Evolutionary conservation across 1,140 invertebrate genomes (phyloP).

Genomic region (Anagrus nilaparvatae): DNA sequence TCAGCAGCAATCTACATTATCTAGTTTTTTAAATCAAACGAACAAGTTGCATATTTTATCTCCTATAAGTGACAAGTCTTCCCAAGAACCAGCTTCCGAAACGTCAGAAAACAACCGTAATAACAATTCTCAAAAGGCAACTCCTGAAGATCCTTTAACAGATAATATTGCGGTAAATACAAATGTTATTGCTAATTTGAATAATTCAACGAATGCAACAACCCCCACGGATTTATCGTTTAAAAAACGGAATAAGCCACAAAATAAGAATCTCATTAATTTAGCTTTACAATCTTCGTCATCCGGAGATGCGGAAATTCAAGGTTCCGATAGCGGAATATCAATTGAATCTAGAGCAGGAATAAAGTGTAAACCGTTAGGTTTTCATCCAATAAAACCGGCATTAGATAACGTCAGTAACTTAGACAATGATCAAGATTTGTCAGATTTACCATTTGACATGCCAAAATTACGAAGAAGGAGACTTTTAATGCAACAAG

Average conservation of each 20-base stretch:
- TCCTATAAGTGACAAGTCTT: slow-evolving; percentile 84
- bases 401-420: neutral
- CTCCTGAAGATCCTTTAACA: slow-evolving; percentile 48
- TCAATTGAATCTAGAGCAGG: slow-evolving; percentile 69
- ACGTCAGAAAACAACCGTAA: slow-evolving; percentile 68
- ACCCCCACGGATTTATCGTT: slow-evolving; percentile 35
- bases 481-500: slow-evolving; percentile 44
- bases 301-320: slow-evolving; percentile 59
- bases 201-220: slow-evolving; percentile 41
- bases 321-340: slow-evolving; percentile 77
- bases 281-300: slow-evolving; percentile 51
- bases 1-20: slow-evolving; percentile 42
- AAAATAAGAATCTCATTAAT: slow-evolving; percentile 68
- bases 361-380: slow-evolving; percentile 49
- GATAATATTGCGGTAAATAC: slow-evolving; percentile 30
- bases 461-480: slow-evolving; percentile 78
- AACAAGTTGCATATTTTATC: slow-evolving; percentile 74
- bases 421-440: slow-evolving; percentile 43
- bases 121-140: slow-evolving; percentile 63
- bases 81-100: slow-evolving; percentile 70
- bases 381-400: slow-evolving; percentile 47
- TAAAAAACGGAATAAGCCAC: slow-evolving; percentile 52
- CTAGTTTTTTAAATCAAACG: slow-evolving; percentile 54
- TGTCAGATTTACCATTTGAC: slow-evolving; percentile 72
- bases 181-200: slow-evolving; percentile 10